A percentile compares a stretch with the other conserved stretches of the same genome.
These are phyloP conservation scores for Struthio camelus DNA, from an alignment of 2,113 vertebrate species.

Conservation along the genomic window DNA sequence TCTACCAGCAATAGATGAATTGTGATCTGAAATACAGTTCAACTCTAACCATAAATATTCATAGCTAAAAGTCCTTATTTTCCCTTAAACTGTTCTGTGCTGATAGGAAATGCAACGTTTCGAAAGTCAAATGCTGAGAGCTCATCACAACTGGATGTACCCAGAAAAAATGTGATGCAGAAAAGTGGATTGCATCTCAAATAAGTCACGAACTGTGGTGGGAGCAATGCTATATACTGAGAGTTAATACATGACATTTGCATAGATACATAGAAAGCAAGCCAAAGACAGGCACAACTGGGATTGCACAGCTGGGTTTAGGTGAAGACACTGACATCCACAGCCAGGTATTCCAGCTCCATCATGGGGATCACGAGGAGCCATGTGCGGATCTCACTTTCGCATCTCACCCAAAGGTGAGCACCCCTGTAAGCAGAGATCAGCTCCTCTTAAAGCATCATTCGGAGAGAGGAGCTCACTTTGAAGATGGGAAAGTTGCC, in stretches of 20 bases:
- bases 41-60: conserved; percentile 27
- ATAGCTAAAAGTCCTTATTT: background rate
- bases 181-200: background rate
- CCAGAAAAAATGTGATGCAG: background rate
- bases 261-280: background rate
- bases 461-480: background rate
- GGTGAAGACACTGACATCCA: background rate
- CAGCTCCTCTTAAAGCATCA: background rate
- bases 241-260: background rate
- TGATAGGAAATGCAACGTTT: background rate
- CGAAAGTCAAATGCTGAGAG: background rate
- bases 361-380: background rate
- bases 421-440: background rate
- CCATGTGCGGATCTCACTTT: rapidly evolving
- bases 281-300: background rate
- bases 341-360: background rate
- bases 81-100: background rate
- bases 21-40: background rate
- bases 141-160: background rate
- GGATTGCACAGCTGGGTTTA: background rate
- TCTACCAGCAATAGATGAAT: background rate
- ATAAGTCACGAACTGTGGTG: background rate
- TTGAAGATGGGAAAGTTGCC: background rate
- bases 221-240: background rate
- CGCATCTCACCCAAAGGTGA: background rate